A percentile compares a stretch with the other conserved stretches of the same genome.
Evolutionary conservation across 1,140 invertebrate species (phyloP).

Genomic region (Copidosoma floridanum): DNA sequence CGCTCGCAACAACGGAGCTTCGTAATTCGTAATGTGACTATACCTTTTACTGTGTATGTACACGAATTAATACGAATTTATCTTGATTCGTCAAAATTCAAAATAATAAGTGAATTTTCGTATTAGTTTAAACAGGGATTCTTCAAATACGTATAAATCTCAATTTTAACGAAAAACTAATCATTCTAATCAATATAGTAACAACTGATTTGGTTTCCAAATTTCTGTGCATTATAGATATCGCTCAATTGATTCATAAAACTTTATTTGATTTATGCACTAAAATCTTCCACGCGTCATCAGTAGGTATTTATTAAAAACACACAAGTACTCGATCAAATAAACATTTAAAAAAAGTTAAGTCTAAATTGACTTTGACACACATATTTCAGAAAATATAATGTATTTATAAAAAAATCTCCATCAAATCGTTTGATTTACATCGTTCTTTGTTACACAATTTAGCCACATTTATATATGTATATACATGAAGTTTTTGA

Average conservation of each 20-base stretch:
- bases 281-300: neutral
- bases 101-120: neutral
- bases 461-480: slow-evolving; percentile 9
- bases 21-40: too few relatives aligned
- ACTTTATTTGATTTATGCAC: neutral
- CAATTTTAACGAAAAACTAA: neutral
- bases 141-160: neutral
- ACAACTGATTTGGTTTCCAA: neutral
- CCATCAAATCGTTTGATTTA: slow-evolving; percentile 1
- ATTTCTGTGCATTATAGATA: neutral
- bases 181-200: neutral
- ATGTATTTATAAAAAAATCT: slow-evolving; percentile 2
- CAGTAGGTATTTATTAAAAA: too few relatives aligned
- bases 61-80: neutral
- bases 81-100: neutral
- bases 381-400: neutral
- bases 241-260: neutral
- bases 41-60: neutral
- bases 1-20: neutral
- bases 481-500: slow-evolving; percentile 4
- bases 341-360: too few relatives aligned
- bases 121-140: too few relatives aligned
- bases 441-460: neutral
- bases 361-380: neutral
- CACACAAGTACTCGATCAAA: too few relatives aligned